Base-by-base conservation (phyloP, 2,888 invertebrate species). In the Patella pellucida region DNA sequence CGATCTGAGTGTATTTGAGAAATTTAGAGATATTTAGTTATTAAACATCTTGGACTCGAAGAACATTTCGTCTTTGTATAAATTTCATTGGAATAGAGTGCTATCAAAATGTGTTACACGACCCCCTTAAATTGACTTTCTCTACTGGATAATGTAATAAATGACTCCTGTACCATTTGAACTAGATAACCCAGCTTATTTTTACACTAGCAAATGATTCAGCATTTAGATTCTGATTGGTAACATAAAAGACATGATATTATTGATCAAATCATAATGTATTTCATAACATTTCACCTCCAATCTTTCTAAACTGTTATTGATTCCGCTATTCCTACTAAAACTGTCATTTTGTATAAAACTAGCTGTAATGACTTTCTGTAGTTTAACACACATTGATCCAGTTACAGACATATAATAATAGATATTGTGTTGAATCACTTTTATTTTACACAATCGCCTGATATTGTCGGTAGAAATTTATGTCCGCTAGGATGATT, bases 351-450 rank as follows among this genome's bases (percentile, higher is more conserved):
- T 62, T 62, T 62, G 62, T 62, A 62, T 62, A 23, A 23, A 23
- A 62, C 62, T 62, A 23, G 62, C 62, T 62, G 62, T 62, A 62
- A 62, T 62, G 62, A 62, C 62, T 62, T 62, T 62, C 62, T 62
- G 9, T 23, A 62, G 19, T 23, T 62, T 62, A 62, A 62, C 23
- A 23, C 62, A 62, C 62, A 62, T 62, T 62, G 62, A 62, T 62
- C 62, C 41, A 41, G 41, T 41, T 41, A 41, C 41, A 41, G 41
- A 41, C 41, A 41, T 41, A 41, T 9, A 41, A 41, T 41, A 41
- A 41, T 41, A 41, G 41, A 41, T 41, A 41, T 41, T 41, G 41
- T 41, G 41, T 41, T 41, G 41, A 41, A 41, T 41, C 41, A 41
- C 41, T 41, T 31, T 41, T 9, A 41, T 41, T 41, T 41, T 41